phyloP scores from a whole-genome alignment of 1,140 invertebrate genomes.

The Musca vetustissima region DNA sequence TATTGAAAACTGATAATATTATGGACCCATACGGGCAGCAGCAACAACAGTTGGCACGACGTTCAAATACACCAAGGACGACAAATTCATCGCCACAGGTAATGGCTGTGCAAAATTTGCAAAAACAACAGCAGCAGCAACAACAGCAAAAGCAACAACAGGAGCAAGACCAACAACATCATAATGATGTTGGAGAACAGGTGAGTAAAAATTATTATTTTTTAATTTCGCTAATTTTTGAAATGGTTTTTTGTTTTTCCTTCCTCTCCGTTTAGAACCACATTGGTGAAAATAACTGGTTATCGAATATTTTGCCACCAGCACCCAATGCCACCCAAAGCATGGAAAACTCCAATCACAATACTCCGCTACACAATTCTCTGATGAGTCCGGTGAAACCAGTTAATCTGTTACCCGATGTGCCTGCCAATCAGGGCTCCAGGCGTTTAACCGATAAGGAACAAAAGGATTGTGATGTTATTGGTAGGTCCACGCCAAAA shows the following conservation, averaged over 20 bases:
- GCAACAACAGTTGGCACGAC: conserved; percentile 39
- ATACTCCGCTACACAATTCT: conserved; percentile 56
- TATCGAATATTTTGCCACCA: conserved; percentile 53
- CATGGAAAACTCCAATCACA: conserved; percentile 49
- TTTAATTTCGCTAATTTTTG: too few species aligned
- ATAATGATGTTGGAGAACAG: conserved; percentile 44
- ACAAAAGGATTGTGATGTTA: conserved; percentile 95
- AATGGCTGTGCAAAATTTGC: conserved; percentile 26
- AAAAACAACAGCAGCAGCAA: conserved; percentile 28
- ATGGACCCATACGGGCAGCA: conserved; percentile 50
- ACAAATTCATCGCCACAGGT: conserved; percentile 49
- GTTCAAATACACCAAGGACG: conserved; percentile 41
- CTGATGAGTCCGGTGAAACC: conserved; percentile 70
- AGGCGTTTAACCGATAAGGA: conserved; percentile 90
- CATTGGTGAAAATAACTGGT: conserved; percentile 44
- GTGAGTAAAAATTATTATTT: too few species aligned
- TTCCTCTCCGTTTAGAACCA: conserved; percentile 46
- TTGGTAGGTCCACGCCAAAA: too few species aligned
- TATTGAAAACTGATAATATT: conserved; percentile 68
- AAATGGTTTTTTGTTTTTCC: too few species aligned
- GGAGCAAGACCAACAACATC: conserved; percentile 30
- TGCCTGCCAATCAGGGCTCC: conserved; percentile 69
- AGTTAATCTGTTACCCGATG: conserved; percentile 88
- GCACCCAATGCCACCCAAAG: conserved; percentile 41
- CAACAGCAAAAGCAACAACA: conserved; percentile 27